These are phyloP conservation scores for Orbicella faveolata DNA, from an alignment of 64 coral and sea anemone species.

Conservation along the genomic window DNA sequence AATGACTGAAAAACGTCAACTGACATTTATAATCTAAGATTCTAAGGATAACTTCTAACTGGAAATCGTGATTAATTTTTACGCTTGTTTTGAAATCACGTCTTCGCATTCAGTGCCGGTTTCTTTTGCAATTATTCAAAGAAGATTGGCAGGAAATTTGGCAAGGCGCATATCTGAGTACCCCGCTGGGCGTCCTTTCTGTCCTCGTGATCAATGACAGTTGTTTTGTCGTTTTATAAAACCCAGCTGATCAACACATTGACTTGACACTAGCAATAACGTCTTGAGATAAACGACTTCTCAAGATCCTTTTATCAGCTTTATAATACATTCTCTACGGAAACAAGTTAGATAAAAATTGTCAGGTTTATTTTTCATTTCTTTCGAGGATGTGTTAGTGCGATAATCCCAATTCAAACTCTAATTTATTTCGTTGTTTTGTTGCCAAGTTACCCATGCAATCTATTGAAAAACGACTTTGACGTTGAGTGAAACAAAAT, in stretches of 20 bases:
- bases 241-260: not conserved
- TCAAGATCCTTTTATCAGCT: not conserved
- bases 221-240: slow-evolving; percentile 10
- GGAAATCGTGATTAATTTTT: not conserved
- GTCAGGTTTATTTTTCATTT: no score
- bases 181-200: not conserved
- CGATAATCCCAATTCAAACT: no score
- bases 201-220: not conserved
- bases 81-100: not conserved
- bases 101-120: not conserved
- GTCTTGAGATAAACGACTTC: not conserved
- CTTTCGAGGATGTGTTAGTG: no score
- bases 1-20: no score
- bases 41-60: no score
- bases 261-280: not conserved
- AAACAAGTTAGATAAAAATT: not conserved
- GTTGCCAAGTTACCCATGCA: no score
- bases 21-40: no score
- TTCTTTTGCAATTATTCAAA: slow-evolving; percentile 2
- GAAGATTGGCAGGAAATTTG: not conserved
- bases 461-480: no score
- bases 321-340: not conserved
- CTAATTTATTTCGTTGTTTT: no score
- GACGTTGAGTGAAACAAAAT: no score
- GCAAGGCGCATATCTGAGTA: not conserved